Percentiles rank a stretch among this genome's conserved stretches.
These are phyloP conservation scores for Heliconius hermathena DNA, from an alignment of 1,140 invertebrate species.

Conservation along the genomic window DNA sequence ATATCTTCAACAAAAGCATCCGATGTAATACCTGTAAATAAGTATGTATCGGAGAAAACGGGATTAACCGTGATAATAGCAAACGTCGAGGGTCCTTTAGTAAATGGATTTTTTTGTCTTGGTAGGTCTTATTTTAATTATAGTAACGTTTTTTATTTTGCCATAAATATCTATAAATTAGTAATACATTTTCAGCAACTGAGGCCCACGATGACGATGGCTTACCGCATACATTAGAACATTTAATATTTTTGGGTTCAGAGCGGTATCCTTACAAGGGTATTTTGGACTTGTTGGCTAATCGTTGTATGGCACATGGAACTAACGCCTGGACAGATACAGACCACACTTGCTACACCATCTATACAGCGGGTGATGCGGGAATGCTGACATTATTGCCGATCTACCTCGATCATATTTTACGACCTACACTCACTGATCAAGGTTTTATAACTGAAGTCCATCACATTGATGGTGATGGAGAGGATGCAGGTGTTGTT, in stretches of 20 bases:
- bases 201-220: conserved; percentile 96
- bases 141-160: conserved; percentile 17
- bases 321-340: conserved; percentile 94
- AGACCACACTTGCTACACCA: conserved; percentile 95
- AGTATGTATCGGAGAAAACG: conserved; percentile 90
- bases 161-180: not conserved
- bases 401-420: conserved; percentile 94
- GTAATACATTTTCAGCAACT: conserved; percentile 84
- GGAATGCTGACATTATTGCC: conserved; percentile 94
- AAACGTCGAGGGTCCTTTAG: conserved; percentile 92
- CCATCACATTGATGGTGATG: conserved; percentile 93
- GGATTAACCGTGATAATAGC: conserved; percentile 91
- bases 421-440: conserved; percentile 91
- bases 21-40: conserved; percentile 89
- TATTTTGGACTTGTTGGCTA: conserved; percentile 93
- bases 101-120: conserved; percentile 92
- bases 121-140: conserved; percentile 82
- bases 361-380: conserved; percentile 92
- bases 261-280: conserved; percentile 95
- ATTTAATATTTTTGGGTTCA: conserved; percentile 95
- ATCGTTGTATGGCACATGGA: conserved; percentile 93
- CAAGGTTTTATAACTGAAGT: conserved; percentile 94
- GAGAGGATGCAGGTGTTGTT: conserved; percentile 94
- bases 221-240: conserved; percentile 95
- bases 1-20: conserved; percentile 85